Conservation (phyloP, 1,140 invertebrate genomes). For the Ruditapes philippinarum region DNA sequence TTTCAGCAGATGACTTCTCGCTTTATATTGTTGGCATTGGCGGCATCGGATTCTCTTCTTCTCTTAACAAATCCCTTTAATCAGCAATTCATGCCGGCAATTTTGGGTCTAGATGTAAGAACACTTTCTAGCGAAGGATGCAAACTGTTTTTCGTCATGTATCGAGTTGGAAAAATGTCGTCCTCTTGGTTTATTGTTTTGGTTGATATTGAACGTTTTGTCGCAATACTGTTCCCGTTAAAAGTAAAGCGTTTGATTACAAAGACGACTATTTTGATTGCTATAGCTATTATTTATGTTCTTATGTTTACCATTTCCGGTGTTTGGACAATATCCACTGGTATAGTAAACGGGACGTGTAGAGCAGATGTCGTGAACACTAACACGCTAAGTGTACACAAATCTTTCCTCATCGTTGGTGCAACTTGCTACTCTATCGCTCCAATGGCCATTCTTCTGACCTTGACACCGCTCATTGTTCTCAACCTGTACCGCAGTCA, state of each 20-base stretch:
- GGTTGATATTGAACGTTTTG: constrained; percentile 74
- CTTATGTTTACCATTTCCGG: constrained; percentile 47
- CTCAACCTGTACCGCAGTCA: constrained; percentile 4
- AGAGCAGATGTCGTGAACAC: constrained; percentile 60
- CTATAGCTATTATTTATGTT: constrained; percentile 16
- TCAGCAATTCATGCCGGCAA: background rate
- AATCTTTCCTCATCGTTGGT: constrained; percentile 26
- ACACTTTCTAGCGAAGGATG: constrained; percentile 66
- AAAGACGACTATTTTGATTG: background rate
- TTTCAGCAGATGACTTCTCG: constrained; percentile 19
- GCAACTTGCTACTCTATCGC: constrained; percentile 47
- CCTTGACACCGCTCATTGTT: constrained; percentile 56
- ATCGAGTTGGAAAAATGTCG: constrained; percentile 72
- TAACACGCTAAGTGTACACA: background rate
- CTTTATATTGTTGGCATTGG: background rate
- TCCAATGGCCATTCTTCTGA: constrained; percentile 36
- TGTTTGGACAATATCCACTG: constrained; percentile 63
- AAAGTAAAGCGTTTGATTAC: constrained; percentile 66
- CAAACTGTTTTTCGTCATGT: constrained; percentile 73
- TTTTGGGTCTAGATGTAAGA: constrained; percentile 68
- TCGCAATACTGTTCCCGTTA: constrained; percentile 74
- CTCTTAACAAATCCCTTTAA: constrained; percentile 37
- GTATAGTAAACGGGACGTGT: constrained; percentile 57
- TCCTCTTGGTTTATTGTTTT: constrained; percentile 78
- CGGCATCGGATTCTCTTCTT: background rate